Conservation (phyloP, 2,888 invertebrate species). For the Mystacides longicornis region DNA sequence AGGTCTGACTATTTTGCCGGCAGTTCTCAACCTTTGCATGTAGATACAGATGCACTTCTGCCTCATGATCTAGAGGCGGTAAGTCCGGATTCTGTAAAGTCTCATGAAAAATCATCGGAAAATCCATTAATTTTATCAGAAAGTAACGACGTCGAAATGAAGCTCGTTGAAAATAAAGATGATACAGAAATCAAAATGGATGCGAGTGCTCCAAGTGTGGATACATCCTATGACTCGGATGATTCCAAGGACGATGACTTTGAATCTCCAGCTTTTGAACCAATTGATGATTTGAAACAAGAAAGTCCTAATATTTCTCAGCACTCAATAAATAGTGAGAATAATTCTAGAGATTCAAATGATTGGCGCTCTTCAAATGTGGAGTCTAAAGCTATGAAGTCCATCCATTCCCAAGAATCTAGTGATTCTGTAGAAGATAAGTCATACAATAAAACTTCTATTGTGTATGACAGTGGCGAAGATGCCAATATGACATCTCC, state of each 20-base stretch:
- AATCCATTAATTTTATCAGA: background rate
- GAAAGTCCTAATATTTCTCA: constrained; percentile 52
- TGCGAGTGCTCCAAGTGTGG: constrained; percentile 19
- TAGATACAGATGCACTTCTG: constrained; percentile 52
- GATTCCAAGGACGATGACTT: constrained; percentile 51
- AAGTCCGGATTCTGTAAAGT: constrained; percentile 70
- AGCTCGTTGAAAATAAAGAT: constrained; percentile 29
- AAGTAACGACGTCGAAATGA: constrained; percentile 10
- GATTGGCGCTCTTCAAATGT: constrained; percentile 34
- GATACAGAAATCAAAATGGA: constrained; percentile 23
- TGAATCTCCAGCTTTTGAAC: constrained; percentile 61
- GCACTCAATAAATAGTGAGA: constrained; percentile 46
- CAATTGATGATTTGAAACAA: constrained; percentile 42
- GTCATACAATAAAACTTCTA: background rate
- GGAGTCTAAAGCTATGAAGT: constrained; percentile 34
- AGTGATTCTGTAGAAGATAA: constrained; percentile 41
- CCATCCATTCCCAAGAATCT: constrained; percentile 57
- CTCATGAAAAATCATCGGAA: constrained; percentile 36
- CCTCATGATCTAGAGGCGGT: constrained; percentile 75
- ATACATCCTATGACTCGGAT: constrained; percentile 30
- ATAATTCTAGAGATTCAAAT: constrained; percentile 32
- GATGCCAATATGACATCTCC: constrained; percentile 10
- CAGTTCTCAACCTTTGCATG: constrained; percentile 28
- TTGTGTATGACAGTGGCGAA: constrained; percentile 16
- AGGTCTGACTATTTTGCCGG: constrained; percentile 33